These are phyloP conservation scores for Capreolus pygargus DNA, from an alignment of 2,113 vertebrate genomes.

Conservation along the genomic window DNA sequence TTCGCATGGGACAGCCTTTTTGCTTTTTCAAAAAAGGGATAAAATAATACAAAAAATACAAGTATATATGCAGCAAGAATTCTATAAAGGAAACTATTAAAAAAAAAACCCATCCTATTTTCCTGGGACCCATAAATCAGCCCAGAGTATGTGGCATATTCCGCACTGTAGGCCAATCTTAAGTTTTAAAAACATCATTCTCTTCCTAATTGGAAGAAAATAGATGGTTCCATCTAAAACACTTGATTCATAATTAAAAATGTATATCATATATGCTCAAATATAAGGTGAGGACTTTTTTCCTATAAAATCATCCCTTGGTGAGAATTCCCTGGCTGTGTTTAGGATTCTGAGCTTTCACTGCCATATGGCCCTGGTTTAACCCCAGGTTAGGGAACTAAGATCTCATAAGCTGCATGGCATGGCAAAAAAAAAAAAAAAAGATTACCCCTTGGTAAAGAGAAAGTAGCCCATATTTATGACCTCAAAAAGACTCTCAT, in stretches of 20 bases:
- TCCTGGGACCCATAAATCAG: neutral
- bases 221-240: neutral
- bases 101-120: constrained; percentile 3
- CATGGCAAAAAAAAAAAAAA: neutral
- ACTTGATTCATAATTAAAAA: neutral
- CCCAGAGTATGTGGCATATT: neutral
- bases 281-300: neutral
- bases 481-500: neutral
- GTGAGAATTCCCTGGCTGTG: neutral
- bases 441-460: neutral
- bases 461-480: neutral
- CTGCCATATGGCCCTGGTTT: neutral
- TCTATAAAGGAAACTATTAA: neutral
- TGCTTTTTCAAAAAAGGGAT: neutral
- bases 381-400: neutral
- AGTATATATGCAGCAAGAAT: neutral
- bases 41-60: neutral
- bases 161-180: constrained; percentile 36
- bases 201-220: neutral
- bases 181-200: neutral
- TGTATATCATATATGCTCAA: neutral
- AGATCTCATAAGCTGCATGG: neutral
- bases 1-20: neutral
- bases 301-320: neutral
- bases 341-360: neutral